phyloP scores from a whole-genome alignment of 2,797 vertebrate genomes.

The Sebastes kiyomatsui region DNA sequence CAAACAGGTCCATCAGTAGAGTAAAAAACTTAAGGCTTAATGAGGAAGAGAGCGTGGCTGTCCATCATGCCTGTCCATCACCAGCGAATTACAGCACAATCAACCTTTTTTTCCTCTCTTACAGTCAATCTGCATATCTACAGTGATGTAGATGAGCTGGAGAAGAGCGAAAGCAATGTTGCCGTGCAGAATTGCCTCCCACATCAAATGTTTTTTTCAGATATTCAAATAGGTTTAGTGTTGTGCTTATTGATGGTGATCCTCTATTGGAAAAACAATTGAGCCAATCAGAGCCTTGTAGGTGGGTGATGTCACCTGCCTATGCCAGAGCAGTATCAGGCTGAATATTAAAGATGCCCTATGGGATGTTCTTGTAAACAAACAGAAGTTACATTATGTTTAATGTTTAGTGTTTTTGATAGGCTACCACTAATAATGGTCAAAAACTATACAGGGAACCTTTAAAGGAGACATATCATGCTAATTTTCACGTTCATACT shows the following conservation, averaged over 20 bases:
- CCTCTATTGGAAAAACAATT: neutral
- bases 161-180: neutral
- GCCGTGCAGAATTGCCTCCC: neutral
- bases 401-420: neutral
- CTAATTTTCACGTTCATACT: no score
- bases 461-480: no score
- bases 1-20: slow-evolving; percentile 20
- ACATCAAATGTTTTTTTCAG: neutral
- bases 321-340: neutral
- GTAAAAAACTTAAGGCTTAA: slow-evolving; percentile 15
- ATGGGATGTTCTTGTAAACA: neutral
- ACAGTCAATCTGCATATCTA: neutral
- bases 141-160: neutral
- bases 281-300: neutral
- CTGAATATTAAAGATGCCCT: neutral
- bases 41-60: slow-evolving; percentile 12
- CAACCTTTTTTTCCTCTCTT: neutral
- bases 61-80: slow-evolving; percentile 34
- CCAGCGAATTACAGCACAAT: neutral
- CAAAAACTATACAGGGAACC: neutral
- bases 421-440: neutral
- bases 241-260: neutral
- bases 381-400: neutral
- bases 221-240: neutral
- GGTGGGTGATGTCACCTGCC: neutral